A percentile compares a stretch with the other conserved stretches of the same genome.
Conservation (phyloP, 64 coral and sea anemone species). For the Dendronephthya gigantea region DNA sequence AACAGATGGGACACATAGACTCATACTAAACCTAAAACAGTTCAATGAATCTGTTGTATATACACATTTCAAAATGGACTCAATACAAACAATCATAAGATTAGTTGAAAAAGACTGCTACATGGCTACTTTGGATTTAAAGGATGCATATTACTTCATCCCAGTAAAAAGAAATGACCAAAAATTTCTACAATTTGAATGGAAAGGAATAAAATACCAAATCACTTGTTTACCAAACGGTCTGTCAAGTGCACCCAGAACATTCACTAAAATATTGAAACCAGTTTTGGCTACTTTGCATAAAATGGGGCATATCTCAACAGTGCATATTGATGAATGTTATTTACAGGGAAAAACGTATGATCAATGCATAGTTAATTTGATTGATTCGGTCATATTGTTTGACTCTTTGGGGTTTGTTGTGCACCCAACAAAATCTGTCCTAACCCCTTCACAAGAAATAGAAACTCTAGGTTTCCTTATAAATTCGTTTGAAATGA, state of each 20-base stretch:
- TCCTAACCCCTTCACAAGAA: constrained; percentile 30
- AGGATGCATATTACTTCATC: constrained; percentile 35
- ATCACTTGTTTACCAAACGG: constrained; percentile 28
- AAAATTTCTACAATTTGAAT: constrained; percentile 23
- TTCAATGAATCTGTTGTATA: constrained; percentile 33
- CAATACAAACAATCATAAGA: constrained; percentile 22
- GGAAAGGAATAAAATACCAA: not conserved
- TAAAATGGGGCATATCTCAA: constrained; percentile 36
- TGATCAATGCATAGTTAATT: constrained; percentile 29
- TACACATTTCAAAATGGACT: constrained; percentile 53
- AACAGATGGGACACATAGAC: constrained; percentile 45
- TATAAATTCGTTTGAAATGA: constrained; percentile 33
- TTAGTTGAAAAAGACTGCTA: constrained; percentile 36
- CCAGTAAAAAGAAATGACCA: not conserved
- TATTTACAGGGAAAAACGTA: not conserved
- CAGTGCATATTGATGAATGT: constrained; percentile 10
- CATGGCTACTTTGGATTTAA: constrained; percentile 13
- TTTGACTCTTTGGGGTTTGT: constrained; percentile 13
- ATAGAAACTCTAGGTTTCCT: constrained; percentile 47
- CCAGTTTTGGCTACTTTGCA: not conserved
- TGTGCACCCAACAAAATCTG: constrained; percentile 46
- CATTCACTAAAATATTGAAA: constrained; percentile 22
- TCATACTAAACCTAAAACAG: constrained; percentile 50
- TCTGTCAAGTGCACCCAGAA: not conserved
- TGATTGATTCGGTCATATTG: constrained; percentile 32